Base-by-base conservation (phyloP, 1,140 invertebrate genomes). In the Oryctes rhinoceros region DNA sequence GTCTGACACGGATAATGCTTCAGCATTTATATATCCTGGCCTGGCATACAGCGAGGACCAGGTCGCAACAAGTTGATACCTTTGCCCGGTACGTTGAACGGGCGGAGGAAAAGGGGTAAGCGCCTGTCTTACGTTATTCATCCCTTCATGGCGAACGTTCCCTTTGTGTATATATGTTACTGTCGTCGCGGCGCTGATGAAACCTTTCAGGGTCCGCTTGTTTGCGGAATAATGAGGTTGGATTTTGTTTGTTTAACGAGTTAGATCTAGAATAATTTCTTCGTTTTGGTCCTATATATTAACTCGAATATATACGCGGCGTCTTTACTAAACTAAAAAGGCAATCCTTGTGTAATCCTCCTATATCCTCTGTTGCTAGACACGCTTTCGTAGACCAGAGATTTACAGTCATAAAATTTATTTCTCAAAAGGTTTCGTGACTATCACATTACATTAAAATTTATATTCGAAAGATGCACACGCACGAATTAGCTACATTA, bases 11-110 rank as follows among this genome's bases (percentile, higher is more conserved):
- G 65, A 71, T 71, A 71, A 71, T 71, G 65, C 35, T 13, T 4
- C 7, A 15, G 35, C 65, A 30, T 71, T 71, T 71, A 71, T 71
- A 71, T 71, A 71, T 24, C 65, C 18, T 3, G 65, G 65, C 11
- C 65, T 35, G 18, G 18, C 35, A 24, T 71, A 15, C 9, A 71
- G 18, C 65, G 13, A 15, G 62, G 65, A 6, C 53, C 24, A 71
- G 35, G 18, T 71, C 24, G 65, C 65, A 71, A 71, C 65, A 71
- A 71, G 65, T 71, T 71, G 65, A 71, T 30, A 71, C 20, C 65
- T 20, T 35, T 37, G 11, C 65, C 35, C 24, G 65, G 24, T 15
- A 35, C 65, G 65, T 15, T 6, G 65, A 37, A 11, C 1, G 65
- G 13, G 53, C 53, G 39, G 5, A 7, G 24, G 35, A 30, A 13